Conservation (phyloP, 2,113 vertebrate species). For the Chaetodon trifascialis region DNA sequence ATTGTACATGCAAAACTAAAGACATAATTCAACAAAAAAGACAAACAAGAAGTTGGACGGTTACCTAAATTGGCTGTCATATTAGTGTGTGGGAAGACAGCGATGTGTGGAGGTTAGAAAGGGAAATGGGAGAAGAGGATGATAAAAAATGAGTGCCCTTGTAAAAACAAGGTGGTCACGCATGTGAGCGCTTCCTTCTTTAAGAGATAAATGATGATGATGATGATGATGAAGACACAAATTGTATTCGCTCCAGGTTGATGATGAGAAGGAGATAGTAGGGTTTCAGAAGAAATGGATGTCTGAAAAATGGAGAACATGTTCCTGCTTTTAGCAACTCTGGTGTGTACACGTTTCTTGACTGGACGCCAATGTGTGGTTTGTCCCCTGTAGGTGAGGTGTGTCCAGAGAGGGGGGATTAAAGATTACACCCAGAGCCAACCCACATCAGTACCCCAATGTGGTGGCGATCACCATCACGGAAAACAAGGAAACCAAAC, state of each 20-base stretch:
- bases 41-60: conserved; percentile 50
- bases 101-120: conserved; percentile 56
- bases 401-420: background rate
- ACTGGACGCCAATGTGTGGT: conserved; percentile 26
- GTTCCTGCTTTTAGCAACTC: conserved; percentile 53
- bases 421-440: background rate
- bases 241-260: conserved; percentile 38
- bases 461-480: conserved; percentile 29
- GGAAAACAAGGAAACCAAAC: conserved; percentile 28
- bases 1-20: conserved; percentile 68
- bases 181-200: conserved; percentile 29
- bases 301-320: conserved; percentile 62
- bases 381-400: conserved; percentile 22
- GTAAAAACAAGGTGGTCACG: conserved; percentile 39
- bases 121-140: conserved; percentile 50
- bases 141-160: conserved; percentile 29
- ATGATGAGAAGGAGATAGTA: conserved; percentile 52
- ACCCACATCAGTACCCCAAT: conserved; percentile 37
- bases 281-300: conserved; percentile 58
- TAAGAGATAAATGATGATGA: conserved; percentile 40
- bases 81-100: conserved; percentile 61
- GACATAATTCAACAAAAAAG: conserved; percentile 50
- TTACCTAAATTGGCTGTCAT: conserved; percentile 59
- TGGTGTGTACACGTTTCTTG: conserved; percentile 29
- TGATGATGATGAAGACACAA: conserved; percentile 42